phyloP scores from a whole-genome alignment of 2,888 invertebrate genomes.

The Ectemnius cavifrons region DNA sequence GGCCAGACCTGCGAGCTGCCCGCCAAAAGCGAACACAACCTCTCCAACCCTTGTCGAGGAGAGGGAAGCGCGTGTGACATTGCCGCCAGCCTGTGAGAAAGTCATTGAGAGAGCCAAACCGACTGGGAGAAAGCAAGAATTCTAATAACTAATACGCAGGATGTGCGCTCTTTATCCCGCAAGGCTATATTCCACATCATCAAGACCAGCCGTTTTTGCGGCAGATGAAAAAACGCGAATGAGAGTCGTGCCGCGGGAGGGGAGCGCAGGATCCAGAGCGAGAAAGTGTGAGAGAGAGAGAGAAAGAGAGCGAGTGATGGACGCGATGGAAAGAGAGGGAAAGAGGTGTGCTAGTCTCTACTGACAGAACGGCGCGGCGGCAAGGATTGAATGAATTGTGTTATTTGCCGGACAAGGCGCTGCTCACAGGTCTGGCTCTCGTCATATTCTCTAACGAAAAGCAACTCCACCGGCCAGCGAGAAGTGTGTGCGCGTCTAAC shows the following conservation, averaged over 20 bases:
- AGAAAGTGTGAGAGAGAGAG: background rate
- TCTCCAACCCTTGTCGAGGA: background rate
- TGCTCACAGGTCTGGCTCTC: constrained; percentile 46
- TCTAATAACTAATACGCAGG: constrained; percentile 7
- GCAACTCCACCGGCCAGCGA: constrained; percentile 17
- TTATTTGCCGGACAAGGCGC: constrained; percentile 18
- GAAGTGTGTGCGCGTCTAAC: constrained; percentile 49
- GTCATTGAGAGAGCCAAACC: too few relatives aligned
- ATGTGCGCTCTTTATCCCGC: constrained; percentile 13
- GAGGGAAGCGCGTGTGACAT: too few relatives aligned
- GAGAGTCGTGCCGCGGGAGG: background rate
- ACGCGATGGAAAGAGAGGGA: background rate
- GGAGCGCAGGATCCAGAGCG: background rate
- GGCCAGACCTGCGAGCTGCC: constrained; percentile 43
- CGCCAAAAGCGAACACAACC: constrained; percentile 15
- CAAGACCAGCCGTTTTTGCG: constrained; percentile 4
- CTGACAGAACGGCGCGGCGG: background rate
- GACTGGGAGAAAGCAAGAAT: background rate
- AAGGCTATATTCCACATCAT: constrained; percentile 35
- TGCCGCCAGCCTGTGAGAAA: too few relatives aligned
- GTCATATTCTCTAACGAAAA: constrained; percentile 19
- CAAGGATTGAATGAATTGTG: constrained; percentile 1
- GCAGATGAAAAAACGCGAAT: constrained; percentile 5
- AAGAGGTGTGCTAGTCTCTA: background rate
- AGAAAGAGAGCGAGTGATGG: background rate